A percentile compares a stretch with the other conserved stretches of the same genome.
These are phyloP conservation scores for Agapostemon virescens DNA, from an alignment of 2,888 invertebrate species.

Conservation along the genomic window DNA sequence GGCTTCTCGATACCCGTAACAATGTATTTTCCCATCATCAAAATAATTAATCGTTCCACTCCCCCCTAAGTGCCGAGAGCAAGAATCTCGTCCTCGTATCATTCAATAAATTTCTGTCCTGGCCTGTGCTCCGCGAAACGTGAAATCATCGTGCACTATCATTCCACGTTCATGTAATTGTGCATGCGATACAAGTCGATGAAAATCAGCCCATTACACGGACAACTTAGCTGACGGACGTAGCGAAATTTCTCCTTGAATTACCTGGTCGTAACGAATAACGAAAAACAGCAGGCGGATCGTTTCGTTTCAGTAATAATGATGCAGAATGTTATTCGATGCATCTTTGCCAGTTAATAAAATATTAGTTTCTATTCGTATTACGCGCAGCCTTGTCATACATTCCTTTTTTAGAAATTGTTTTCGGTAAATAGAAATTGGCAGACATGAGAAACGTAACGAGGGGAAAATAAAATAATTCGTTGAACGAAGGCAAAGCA, in stretches of 20 bases:
- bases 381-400: background rate
- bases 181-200: slow-evolving; percentile 26
- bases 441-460: background rate
- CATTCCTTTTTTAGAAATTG: background rate
- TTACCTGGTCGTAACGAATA: background rate
- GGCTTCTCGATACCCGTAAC: slow-evolving; percentile 39
- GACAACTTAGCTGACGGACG: slow-evolving; percentile 24
- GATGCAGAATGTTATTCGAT: background rate
- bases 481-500: background rate
- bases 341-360: background rate
- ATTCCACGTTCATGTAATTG: background rate
- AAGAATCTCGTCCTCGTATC: slow-evolving; percentile 4
- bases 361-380: background rate
- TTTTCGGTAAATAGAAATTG: background rate
- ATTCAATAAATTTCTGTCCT: slow-evolving; percentile 22
- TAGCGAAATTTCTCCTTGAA: background rate
- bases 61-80: slow-evolving; percentile 14
- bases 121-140: slow-evolving; percentile 1
- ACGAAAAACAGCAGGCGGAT: background rate
- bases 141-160: slow-evolving; percentile 7
- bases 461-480: background rate
- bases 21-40: slow-evolving; percentile 58
- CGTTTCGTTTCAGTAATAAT: background rate
- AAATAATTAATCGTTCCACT: slow-evolving; percentile 52
- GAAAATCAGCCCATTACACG: slow-evolving; percentile 40